These are phyloP conservation scores for Clupea harengus DNA, from an alignment of 2,113 vertebrate species.

Conservation along the genomic window DNA sequence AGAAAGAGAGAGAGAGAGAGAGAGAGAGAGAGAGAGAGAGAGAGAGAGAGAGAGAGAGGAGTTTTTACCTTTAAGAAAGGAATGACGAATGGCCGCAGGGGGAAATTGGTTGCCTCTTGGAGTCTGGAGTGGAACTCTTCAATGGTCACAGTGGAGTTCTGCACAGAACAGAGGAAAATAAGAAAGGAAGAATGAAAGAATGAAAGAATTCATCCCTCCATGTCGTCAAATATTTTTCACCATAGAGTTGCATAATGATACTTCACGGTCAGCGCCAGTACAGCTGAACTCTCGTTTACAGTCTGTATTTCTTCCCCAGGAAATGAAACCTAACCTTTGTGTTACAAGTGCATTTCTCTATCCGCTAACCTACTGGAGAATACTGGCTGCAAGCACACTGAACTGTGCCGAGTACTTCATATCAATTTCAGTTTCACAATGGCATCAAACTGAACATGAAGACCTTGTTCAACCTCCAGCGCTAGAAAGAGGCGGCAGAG, in stretches of 20 bases:
- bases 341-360: neutral
- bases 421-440: neutral
- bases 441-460: neutral
- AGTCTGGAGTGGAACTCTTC: slow-evolving; percentile 98
- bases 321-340: neutral
- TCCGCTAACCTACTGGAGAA: too few relatives aligned
- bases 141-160: slow-evolving; percentile 98
- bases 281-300: neutral
- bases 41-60: neutral
- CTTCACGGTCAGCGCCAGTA: neutral
- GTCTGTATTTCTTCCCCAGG: neutral
- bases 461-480: neutral
- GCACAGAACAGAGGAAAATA: slow-evolving; percentile 27
- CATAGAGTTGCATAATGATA: neutral
- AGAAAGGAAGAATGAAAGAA: neutral
- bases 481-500: neutral
- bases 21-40: neutral
- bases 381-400: neutral
- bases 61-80: slow-evolving; percentile 92
- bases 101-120: slow-evolving; percentile 98
- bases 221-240: neutral
- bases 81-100: slow-evolving; percentile 94
- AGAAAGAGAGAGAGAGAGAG: neutral
- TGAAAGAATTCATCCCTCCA: neutral
- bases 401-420: neutral